Conservation (phyloP, 2,888 invertebrate species). For the Eurytoma adleriae region DNA sequence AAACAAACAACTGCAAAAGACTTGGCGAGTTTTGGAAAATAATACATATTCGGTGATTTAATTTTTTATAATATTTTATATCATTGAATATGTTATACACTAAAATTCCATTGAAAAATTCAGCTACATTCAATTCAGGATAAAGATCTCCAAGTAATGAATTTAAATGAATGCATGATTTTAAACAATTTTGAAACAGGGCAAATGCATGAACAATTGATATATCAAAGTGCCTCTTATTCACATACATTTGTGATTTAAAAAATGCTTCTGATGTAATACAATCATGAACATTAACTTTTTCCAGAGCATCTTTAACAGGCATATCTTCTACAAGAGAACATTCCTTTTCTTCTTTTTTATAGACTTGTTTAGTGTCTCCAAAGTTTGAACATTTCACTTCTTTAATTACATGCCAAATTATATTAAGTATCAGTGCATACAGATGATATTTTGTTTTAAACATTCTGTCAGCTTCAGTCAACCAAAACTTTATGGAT, state of each 20-base stretch:
- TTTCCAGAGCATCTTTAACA: slow-evolving; percentile 76
- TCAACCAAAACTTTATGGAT: slow-evolving; percentile 80
- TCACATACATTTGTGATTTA: slow-evolving; percentile 78
- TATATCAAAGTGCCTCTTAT: slow-evolving; percentile 77
- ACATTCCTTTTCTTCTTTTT: neutral
- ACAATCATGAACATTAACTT: slow-evolving; percentile 79
- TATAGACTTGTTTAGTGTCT: neutral
- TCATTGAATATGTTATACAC: slow-evolving; percentile 82
- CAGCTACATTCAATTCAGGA: slow-evolving; percentile 78
- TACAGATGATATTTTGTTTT: slow-evolving; percentile 77
- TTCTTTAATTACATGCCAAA: slow-evolving; percentile 28
- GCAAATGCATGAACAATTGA: slow-evolving; percentile 81
- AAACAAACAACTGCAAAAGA: slow-evolving; percentile 66
- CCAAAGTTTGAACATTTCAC: neutral
- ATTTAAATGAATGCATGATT: slow-evolving; percentile 81
- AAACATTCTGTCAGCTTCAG: slow-evolving; percentile 73
- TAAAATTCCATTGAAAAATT: slow-evolving; percentile 85
- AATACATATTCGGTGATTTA: slow-evolving; percentile 74
- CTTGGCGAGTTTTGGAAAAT: slow-evolving; percentile 68
- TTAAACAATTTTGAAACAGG: slow-evolving; percentile 82
- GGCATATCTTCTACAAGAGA: slow-evolving; percentile 63
- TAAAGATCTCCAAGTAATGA: slow-evolving; percentile 81
- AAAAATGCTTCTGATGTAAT: slow-evolving; percentile 79
- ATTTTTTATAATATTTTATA: slow-evolving; percentile 78
- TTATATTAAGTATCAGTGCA: slow-evolving; percentile 79